Percentiles rank a stretch among this genome's conserved stretches.
phyloP scores from a whole-genome alignment of 2,797 vertebrate genomes.

The Peromyscus aztecus region DNA sequence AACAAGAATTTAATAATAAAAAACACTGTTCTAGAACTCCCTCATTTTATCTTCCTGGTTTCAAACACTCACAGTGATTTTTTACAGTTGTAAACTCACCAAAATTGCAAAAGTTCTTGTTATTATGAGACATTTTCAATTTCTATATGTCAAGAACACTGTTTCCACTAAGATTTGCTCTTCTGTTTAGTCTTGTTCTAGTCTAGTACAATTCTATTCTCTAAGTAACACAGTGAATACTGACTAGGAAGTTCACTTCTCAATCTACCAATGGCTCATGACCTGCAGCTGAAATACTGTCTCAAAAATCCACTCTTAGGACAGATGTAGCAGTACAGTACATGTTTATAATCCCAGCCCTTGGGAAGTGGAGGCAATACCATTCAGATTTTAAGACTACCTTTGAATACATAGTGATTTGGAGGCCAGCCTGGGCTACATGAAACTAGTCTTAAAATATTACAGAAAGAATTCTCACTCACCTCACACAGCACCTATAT shows the following conservation, averaged over 20 bases:
- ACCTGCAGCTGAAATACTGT: not conserved
- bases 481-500: not conserved
- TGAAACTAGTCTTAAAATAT: not conserved
- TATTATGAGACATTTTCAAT: slow-evolving; percentile 18
- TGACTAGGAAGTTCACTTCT: slow-evolving; percentile 4
- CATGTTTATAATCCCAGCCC: no score
- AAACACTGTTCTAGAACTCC: not conserved
- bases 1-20: not conserved
- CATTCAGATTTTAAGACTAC: not conserved
- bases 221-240: not conserved
- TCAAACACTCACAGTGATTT: not conserved
- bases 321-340: not conserved
- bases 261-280: not conserved
- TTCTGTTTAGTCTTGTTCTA: not conserved
- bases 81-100: not conserved
- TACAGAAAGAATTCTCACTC: not conserved
- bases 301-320: not conserved
- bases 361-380: not conserved
- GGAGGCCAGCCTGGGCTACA: no score
- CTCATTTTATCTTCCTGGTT: not conserved
- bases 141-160: not conserved
- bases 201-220: not conserved
- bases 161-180: slow-evolving; percentile 20
- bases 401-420: not conserved
- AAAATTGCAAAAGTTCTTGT: not conserved